Evolutionary conservation across 2,888 invertebrate species (phyloP), one percentile per base, ranked within the genome.

Genomic region (Zele albiditarsus): DNA sequence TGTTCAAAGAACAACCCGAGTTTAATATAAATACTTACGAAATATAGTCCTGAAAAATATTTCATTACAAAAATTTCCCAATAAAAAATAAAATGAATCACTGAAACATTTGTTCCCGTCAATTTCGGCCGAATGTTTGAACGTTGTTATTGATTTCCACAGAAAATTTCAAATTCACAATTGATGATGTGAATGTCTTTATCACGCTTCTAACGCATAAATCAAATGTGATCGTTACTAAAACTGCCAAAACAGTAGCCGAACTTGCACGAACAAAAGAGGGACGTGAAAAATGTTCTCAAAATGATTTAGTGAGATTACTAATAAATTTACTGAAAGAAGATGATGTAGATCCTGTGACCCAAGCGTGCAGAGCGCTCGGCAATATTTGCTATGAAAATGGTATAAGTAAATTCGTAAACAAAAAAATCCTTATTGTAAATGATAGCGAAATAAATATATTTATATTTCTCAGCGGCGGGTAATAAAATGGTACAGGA

Each of bases 311-410:
- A 42, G 91, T 94, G 70, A 89, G 90, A 74, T 91, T 91, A 66
- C 91, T 95, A 79, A 86, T 94, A 72, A 89, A 90, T 71, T 90
- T 93, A 79, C 85, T 94, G 71, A 83, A 84, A 33, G 78, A 78
- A 3, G 90, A 92, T 14, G 90, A 89, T 76, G 85, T 91, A 77
- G 92, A 93, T 79, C 87, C 93, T 70, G 90, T 93, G 10, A 94
- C 94, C 80, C 95, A 97, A 86, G 92, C 94, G 57, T 95, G 95
- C 81, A 92, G 97, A 83, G 95, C 96, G 3, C 90, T 97, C 27
- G 97, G 96, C 49, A 97, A 97, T 89, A 93, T 97, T 85, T 96
- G 96, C 87, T 97, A 95, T 88, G 94, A 97, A 86, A 96, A 96
- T 90, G 95, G 96, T 90, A 90, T 94, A 70, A 53, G 46, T 12